Evolutionary conservation across 2,797 vertebrate genomes (phyloP), one percentile per base, ranked within the genome.

Genomic region (Onychomys torridus): DNA sequence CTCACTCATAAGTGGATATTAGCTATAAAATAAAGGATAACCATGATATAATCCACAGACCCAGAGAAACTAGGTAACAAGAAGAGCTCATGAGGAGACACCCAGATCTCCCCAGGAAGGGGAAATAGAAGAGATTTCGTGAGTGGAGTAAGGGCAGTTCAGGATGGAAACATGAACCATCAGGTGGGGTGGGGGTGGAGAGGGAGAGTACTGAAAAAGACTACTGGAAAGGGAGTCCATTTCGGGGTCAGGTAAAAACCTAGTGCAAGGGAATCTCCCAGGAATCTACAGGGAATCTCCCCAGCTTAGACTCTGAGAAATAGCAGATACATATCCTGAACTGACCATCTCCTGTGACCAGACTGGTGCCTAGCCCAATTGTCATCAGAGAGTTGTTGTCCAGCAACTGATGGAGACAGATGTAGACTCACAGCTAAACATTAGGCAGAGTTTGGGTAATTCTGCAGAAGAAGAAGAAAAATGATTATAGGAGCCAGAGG

Each of bases 141-240:
- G 71, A 40, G 16, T 23, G 71, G 10, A 40, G 37, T 73, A 1
- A 73, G 37, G 71, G 37, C 37, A 73, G 4, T 5, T 40, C 21
- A 73, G 71, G 37, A 40, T 40, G 21, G 37, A 40, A 73, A 40
- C 11, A 40, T 40, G 71, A 40, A 11, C 71, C n/a, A 73, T 37
- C n/a, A 73, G 69, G 21, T 73, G 37, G 2, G 0, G 21, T 2
- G 4, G 0, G 11, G 21, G 37, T 0, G 11, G 37, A 73, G 71
- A 73, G 4, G 21, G 37, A 40, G 21, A 73, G n/a, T 73, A 37
- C 10, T 40, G 5, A 40, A 73, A 25, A 10, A 73, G 10, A 73
- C 21, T 73, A 12, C 10, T 25, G 4, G 37, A 73, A 73, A 40
- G 2, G 0, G 2, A 9, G n/a, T 40, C 4, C 19, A 23, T 73